Percentiles rank a stretch among this genome's conserved stretches.
Evolutionary conservation across 2,888 invertebrate species (phyloP).

Genomic region (Macrophya annulata): DNA sequence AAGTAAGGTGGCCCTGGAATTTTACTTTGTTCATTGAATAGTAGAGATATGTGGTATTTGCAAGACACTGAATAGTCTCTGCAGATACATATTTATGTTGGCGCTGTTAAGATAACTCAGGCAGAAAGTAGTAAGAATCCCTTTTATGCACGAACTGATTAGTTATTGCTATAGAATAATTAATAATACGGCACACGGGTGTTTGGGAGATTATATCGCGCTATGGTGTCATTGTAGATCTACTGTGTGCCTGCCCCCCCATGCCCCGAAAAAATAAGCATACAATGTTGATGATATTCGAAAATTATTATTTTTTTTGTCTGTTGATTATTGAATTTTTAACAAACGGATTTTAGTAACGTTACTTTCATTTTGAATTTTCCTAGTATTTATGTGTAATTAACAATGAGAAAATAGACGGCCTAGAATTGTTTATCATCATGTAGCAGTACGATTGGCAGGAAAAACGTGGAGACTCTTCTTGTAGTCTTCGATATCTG

Average conservation of each 20-base stretch:
- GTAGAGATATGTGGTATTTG: no score
- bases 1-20: no score
- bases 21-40: no score
- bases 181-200: neutral
- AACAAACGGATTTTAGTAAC: neutral
- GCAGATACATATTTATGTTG: neutral
- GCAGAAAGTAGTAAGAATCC: neutral
- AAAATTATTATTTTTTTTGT: neutral
- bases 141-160: neutral
- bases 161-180: neutral
- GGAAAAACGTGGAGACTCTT: conserved; percentile 66
- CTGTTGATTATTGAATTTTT: neutral
- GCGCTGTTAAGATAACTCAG: neutral
- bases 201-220: neutral
- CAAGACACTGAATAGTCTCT: neutral
- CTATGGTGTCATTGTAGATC: neutral
- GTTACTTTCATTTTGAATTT: conserved; percentile 2
- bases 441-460: conserved; percentile 58
- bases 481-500: conserved; percentile 69
- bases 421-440: conserved; percentile 49
- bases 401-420: conserved; percentile 6
- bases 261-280: neutral
- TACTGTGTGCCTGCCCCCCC: neutral
- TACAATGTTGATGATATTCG: neutral
- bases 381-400: neutral